phyloP scores from a whole-genome alignment of 2,797 vertebrate genomes.

The Gambelia wislizenii region DNA sequence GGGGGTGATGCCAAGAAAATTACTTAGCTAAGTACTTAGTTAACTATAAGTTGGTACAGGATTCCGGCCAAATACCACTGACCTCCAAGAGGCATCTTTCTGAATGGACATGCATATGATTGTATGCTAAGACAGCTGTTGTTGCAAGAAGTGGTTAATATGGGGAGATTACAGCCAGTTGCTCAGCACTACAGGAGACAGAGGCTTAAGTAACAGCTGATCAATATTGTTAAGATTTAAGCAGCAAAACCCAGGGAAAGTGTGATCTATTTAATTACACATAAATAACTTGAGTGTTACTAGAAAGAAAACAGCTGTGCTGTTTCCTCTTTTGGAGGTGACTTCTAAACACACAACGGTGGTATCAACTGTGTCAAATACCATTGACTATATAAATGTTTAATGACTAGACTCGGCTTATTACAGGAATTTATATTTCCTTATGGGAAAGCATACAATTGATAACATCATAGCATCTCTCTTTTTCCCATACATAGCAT shows the following conservation, averaged over 20 bases:
- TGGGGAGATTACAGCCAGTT: not conserved
- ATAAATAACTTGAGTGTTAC: slow-evolving; percentile 17
- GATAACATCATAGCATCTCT: not conserved
- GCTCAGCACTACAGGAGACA: not conserved
- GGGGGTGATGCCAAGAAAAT: too few relatives aligned
- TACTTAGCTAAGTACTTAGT: too few relatives aligned
- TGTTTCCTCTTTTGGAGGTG: slow-evolving; percentile 12
- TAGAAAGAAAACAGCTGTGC: not conserved
- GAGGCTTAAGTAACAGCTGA: not conserved
- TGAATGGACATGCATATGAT: not conserved
- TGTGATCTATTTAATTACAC: not conserved
- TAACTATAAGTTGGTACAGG: too few relatives aligned
- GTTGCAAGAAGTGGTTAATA: not conserved
- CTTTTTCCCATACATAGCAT: not conserved
- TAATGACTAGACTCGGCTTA: slow-evolving; percentile 22
- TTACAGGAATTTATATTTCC: slow-evolving; percentile 15
- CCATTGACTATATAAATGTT: slow-evolving; percentile 14
- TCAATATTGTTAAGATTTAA: slow-evolving; percentile 30
- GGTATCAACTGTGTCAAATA: slow-evolving; percentile 8
- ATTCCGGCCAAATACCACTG: not conserved
- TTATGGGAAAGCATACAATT: slow-evolving; percentile 30
- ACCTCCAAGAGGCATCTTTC: not conserved
- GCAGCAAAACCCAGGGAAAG: slow-evolving; percentile 9
- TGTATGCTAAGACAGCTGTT: not conserved
- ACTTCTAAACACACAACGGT: slow-evolving; percentile 34